These are phyloP conservation scores for Platycheirus rosarum DNA, from an alignment of 2,888 invertebrate species.

Conservation along the genomic window DNA sequence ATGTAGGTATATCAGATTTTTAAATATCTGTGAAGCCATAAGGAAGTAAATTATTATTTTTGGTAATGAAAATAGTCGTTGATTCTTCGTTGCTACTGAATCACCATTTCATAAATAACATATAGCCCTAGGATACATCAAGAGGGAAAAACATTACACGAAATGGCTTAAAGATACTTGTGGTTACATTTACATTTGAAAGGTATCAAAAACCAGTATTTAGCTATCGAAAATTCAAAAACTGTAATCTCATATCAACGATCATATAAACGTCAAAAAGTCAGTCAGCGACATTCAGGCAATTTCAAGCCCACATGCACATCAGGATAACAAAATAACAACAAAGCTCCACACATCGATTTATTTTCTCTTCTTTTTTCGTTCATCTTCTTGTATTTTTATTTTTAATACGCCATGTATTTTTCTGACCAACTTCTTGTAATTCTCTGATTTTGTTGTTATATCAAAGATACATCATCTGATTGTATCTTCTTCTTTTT, in stretches of 20 bases:
- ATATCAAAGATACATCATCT: conserved; percentile 62
- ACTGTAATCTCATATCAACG: conserved; percentile 65
- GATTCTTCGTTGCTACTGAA: too few species aligned
- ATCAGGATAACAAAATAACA: conserved; percentile 26
- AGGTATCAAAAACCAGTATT: not conserved
- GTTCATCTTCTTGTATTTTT: conserved; percentile 5
- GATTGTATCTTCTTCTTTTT: conserved; percentile 50
- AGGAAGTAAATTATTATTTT: too few species aligned
- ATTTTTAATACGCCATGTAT: conserved; percentile 42
- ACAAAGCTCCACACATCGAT: conserved; percentile 44
- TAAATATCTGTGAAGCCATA: too few species aligned
- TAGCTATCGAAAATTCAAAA: conserved; percentile 7
- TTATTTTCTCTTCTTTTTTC: conserved; percentile 1
- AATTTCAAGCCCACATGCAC: not conserved
- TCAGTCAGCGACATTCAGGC: conserved; percentile 55
- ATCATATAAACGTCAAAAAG: conserved; percentile 67
- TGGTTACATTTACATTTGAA: conserved; percentile 35
- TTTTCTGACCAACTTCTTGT: conserved; percentile 38
- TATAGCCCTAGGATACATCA: not conserved
- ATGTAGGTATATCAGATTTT: too few species aligned
- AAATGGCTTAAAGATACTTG: conserved; percentile 13
- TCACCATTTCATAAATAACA: too few species aligned
- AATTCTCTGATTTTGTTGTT: conserved; percentile 55
- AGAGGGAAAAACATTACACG: too few species aligned
- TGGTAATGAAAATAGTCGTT: too few species aligned